Evolutionary conservation across 1,140 invertebrate species (phyloP), one percentile per base, ranked within the genome.

Genomic region (Cherax destructor): DNA sequence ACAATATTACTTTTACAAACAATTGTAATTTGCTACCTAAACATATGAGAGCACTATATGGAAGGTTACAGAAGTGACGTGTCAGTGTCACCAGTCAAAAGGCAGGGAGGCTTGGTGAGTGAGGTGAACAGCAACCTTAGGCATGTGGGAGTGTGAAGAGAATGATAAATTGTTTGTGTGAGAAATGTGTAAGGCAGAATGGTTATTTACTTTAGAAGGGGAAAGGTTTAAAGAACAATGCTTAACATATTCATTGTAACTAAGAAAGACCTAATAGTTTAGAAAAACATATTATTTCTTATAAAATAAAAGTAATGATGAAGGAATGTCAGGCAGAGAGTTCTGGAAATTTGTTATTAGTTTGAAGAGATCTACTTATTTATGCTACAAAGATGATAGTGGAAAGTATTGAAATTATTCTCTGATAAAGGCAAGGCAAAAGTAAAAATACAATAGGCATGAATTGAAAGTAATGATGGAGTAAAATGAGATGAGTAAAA

Each of bases 1-100:
- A 91, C 90, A 91, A 91, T 91, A 91, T 91, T 91, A 91, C 90
- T 91, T 74, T 90, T 91, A 91, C 90, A 91, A 91, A 91, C 90
- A 91, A 84, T 87, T 87, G 79, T 91, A 86, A 83, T 87, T 76
- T 86, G 85, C 90, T 91, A 87, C 56, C 84, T 91, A 91, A 86
- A 91, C 90, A 89, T 89, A 87, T 91, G 90, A 87, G 90, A 91
- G 85, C 90, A 91, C 85, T 86, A 87, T 86, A 91, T 91, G 85
- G 90, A 91, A 91, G 84, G 84, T 86, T 89, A 78, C 50, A 91
- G 90, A 61, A 72, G 85, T 91, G 89, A 91, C 83, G 16, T 24
- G 18, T 91, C 61, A 49, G 21, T 56, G 89, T 80, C 89, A 91
- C 85, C 85, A 87, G 78, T 91, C 61, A 86, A 88, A 92, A 88